Conservation (phyloP, 2,113 vertebrate genomes). For the Aythya baeri region DNA sequence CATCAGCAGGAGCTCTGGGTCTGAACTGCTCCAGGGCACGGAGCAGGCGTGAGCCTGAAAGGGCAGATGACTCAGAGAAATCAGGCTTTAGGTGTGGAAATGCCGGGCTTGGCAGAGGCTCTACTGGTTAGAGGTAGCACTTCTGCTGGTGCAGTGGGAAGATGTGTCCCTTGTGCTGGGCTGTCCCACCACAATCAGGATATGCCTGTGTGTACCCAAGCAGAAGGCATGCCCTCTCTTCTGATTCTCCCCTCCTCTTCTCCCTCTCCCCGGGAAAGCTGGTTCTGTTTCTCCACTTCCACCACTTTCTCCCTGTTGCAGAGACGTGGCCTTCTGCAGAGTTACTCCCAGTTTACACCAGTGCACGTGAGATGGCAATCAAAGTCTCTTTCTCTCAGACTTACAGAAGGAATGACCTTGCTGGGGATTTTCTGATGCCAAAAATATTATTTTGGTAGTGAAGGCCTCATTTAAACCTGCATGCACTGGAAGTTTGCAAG, state of each 20-base stretch:
- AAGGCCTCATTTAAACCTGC: neutral
- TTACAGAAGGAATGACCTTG: neutral
- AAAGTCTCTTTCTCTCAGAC: neutral
- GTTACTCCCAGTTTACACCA: neutral
- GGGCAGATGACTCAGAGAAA: neutral
- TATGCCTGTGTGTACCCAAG: neutral
- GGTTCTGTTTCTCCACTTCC: neutral
- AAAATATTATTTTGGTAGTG: neutral
- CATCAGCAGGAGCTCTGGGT: neutral
- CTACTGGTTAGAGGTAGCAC: neutral
- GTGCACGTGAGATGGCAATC: neutral
- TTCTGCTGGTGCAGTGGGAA: neutral
- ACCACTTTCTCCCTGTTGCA: neutral
- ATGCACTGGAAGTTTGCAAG: neutral
- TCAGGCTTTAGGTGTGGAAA: neutral
- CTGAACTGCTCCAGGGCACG: rapidly evolving
- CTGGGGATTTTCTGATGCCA: neutral
- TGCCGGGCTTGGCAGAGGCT: neutral
- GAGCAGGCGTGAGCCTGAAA: neutral
- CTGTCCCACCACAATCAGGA: neutral
- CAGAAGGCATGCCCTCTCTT: neutral
- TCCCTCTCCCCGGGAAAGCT: neutral
- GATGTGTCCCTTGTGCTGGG: neutral
- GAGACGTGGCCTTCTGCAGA: neutral
- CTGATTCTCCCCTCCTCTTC: neutral